Evolutionary conservation across 2,888 invertebrate species (phyloP).

Genomic region (Tricholauxania praeusta): DNA sequence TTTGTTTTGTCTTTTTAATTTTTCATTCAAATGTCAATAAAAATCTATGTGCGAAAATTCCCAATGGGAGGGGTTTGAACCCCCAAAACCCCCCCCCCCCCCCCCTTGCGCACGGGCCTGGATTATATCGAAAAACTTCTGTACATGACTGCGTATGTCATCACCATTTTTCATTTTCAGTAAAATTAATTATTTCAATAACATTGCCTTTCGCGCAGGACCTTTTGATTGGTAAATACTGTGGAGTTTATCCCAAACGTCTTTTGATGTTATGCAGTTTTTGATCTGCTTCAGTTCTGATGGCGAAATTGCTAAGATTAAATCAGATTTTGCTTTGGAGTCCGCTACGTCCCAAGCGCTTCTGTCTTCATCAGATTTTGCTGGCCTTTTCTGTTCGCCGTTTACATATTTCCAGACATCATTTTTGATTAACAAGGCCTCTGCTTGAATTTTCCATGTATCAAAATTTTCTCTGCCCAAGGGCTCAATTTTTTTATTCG

Average conservation of each 20-base stretch:
- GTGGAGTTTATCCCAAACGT: constrained; percentile 35
- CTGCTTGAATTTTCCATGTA: constrained; percentile 17
- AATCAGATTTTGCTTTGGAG: constrained; percentile 37
- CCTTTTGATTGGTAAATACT: constrained; percentile 33
- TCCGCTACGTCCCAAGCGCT: constrained; percentile 29
- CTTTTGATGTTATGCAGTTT: constrained; percentile 34
- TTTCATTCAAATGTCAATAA: no score
- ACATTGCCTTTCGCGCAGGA: constrained; percentile 37
- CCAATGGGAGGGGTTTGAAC: no score
- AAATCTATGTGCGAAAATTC: no score
- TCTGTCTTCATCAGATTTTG: not conserved
- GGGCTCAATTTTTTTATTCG: not conserved
- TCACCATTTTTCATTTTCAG: constrained; percentile 37
- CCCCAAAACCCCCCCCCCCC: no score
- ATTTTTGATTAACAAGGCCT: constrained; percentile 29
- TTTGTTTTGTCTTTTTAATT: no score
- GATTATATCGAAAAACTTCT: constrained; percentile 35
- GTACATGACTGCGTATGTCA: constrained; percentile 32
- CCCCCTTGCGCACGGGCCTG: no score
- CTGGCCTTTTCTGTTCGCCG: constrained; percentile 20
- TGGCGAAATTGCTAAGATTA: constrained; percentile 35
- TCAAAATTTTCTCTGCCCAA: constrained; percentile 19
- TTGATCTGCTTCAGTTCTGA: constrained; percentile 40
- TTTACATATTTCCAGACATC: constrained; percentile 34
- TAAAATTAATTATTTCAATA: constrained; percentile 37